Base-by-base conservation (phyloP, 2,888 invertebrate genomes). In the Leptinotarsa rubiginosa region DNA sequence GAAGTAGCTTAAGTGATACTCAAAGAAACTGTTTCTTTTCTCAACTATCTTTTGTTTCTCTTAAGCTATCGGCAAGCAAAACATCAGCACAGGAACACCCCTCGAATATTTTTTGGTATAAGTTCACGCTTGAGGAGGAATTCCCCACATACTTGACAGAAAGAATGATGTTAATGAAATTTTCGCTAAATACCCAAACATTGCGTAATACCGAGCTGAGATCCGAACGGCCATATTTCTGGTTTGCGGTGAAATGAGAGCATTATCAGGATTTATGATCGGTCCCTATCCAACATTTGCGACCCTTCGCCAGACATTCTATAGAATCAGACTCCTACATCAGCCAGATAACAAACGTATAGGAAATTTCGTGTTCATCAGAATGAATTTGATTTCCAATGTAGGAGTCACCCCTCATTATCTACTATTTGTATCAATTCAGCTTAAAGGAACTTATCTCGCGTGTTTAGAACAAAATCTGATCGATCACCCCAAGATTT, bases 191-290 rank as follows among this genome's bases (percentile, higher is more conserved):
- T 62, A 62, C 62, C 25, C 41, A 12, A 62, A 62, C 62, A 62
- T 62, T 62, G 62, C 41, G 62, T 62, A 62, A 31, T 41, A 62
- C 62, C 41, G 18, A 62, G 41, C 62, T 31, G 62, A 62, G 62
- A 62, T 62, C 31, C 62, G 56, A 70, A 50, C 66, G 73, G 73
- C 70, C 70, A 75, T 75, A 73, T 73, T 73, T 75, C 75, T 73
- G 73, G 73, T 75, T 72, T 73, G 68, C 70, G 64, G 75, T 72
- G 70, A 75, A 73, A 62, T 70, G 67, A 68, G 68, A 68, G 70
- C 65, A 75, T 75, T 73, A 75, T 75, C 75, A 70, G 70, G 75
- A 70, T 73, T 75, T 73, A 67, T 73, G 75, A 75, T 73, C 73
- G 68, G 70, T 67, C 73, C 73, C 73, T 70, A 70, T 70, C 50